phyloP scores from a whole-genome alignment of 2,888 invertebrate species.

The Eutolmus rufibarbis region DNA sequence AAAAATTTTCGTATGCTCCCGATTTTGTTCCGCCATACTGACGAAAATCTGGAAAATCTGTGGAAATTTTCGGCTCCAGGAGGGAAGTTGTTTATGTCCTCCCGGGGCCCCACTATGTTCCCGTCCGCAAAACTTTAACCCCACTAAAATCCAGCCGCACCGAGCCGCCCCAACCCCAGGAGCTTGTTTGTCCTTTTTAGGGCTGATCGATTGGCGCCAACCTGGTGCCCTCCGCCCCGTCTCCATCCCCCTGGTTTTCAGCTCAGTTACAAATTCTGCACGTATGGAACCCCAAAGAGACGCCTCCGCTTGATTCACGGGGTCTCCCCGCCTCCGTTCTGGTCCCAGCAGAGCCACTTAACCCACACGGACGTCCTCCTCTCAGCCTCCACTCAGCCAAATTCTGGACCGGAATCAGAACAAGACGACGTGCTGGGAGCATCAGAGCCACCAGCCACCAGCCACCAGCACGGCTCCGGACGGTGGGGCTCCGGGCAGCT shows the following conservation, averaged over 20 bases:
- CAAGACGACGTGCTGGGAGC: constrained; percentile 21
- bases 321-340: not conserved
- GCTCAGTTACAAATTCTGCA: not conserved
- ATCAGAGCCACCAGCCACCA: not conserved
- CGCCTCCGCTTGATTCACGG: constrained; percentile 24
- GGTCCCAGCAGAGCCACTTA: constrained; percentile 4
- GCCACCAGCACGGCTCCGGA: not conserved
- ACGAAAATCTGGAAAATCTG: constrained; percentile 10
- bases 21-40: not conserved
- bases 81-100: constrained; percentile 21
- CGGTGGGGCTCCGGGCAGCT: not conserved
- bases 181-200: constrained; percentile 8
- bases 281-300: constrained; percentile 10
- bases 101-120: not conserved
- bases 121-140: not conserved
- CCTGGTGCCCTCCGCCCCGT: constrained; percentile 24
- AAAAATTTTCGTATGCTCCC: not conserved
- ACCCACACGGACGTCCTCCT: not conserved
- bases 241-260: not conserved
- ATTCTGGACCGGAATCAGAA: constrained; percentile 31
- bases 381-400: not conserved
- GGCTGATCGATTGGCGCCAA: constrained; percentile 44
- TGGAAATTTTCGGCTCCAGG: constrained; percentile 20
- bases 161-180: not conserved
- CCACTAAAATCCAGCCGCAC: not conserved